These are phyloP conservation scores for Ectobius pallidus DNA, from an alignment of 2,888 invertebrate genomes.

Conservation along the genomic window DNA sequence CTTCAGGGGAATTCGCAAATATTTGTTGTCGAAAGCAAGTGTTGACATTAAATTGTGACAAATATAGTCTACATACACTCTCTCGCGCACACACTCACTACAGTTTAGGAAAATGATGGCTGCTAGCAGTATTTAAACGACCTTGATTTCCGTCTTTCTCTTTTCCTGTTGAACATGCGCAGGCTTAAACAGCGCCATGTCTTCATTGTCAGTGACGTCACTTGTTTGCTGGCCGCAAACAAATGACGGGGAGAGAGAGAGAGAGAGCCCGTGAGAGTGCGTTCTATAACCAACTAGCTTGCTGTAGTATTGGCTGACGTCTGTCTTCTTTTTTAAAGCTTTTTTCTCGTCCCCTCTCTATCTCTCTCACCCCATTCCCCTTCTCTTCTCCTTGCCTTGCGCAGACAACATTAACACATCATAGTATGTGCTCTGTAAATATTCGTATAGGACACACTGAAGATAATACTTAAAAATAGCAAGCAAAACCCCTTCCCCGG, in stretches of 20 bases:
- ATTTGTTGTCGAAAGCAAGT: slow-evolving; percentile 45
- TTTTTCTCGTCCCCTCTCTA: too few species aligned
- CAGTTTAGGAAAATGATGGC: slow-evolving; percentile 19
- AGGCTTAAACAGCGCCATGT: neutral
- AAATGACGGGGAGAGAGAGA: neutral
- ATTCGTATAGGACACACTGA: slow-evolving; percentile 1
- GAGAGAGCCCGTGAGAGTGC: neutral
- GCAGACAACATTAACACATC: slow-evolving; percentile 19
- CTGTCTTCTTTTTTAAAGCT: slow-evolving; percentile 15
- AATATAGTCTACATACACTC: slow-evolving; percentile 33
- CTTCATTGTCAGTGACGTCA: slow-evolving; percentile 25
- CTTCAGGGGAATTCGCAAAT: slow-evolving; percentile 43
- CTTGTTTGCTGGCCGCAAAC: slow-evolving; percentile 10
- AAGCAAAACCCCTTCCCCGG: slow-evolving; percentile 1
- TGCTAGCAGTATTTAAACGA: slow-evolving; percentile 25
- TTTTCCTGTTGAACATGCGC: neutral
- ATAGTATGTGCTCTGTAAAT: slow-evolving; percentile 8
- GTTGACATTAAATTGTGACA: slow-evolving; percentile 44
- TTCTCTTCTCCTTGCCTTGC: neutral
- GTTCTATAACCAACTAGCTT: slow-evolving; percentile 6
- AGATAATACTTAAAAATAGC: slow-evolving; percentile 26
- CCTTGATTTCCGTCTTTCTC: neutral
- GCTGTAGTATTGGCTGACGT: slow-evolving; percentile 15
- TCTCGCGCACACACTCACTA: slow-evolving; percentile 1
- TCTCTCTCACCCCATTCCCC: too few species aligned